Evolutionary conservation across 2,888 invertebrate genomes (phyloP).

Genomic region (Noctua janthina): DNA sequence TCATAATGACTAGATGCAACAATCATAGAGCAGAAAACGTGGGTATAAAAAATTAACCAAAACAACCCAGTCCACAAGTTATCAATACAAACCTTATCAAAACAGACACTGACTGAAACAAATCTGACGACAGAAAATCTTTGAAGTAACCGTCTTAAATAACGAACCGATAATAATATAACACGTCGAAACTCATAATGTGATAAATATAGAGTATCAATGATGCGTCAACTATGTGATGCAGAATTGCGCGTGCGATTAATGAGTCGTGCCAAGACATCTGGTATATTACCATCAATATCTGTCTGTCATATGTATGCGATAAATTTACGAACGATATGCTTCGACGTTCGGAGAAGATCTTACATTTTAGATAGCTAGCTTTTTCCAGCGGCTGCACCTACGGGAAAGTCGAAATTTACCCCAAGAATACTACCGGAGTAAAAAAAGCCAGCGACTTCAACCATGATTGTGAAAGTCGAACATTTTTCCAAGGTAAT

Average conservation of each 20-base stretch:
- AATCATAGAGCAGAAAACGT: neutral
- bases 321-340: conserved; percentile 65
- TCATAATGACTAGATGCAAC: neutral
- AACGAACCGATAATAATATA: conserved; percentile 51
- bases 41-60: neutral
- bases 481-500: neutral
- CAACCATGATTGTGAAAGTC: no score
- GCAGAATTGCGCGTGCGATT: conserved; percentile 71
- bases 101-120: conserved; percentile 47
- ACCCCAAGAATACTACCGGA: neutral
- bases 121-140: conserved; percentile 52
- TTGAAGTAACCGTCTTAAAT: conserved; percentile 52
- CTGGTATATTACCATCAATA: conserved; percentile 75
- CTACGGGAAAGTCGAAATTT: neutral
- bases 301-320: conserved; percentile 72
- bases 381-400: neutral
- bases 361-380: conserved; percentile 41
- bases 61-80: neutral
- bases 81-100: conserved; percentile 32
- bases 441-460: neutral
- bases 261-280: conserved; percentile 73
- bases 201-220: conserved; percentile 79
- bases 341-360: conserved; percentile 59
- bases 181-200: conserved; percentile 67
- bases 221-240: conserved; percentile 83